Percentiles rank a stretch among this genome's conserved stretches.
phyloP scores from a whole-genome alignment of 2,113 vertebrate species.

The Heterotilapia buettikoferi region DNA sequence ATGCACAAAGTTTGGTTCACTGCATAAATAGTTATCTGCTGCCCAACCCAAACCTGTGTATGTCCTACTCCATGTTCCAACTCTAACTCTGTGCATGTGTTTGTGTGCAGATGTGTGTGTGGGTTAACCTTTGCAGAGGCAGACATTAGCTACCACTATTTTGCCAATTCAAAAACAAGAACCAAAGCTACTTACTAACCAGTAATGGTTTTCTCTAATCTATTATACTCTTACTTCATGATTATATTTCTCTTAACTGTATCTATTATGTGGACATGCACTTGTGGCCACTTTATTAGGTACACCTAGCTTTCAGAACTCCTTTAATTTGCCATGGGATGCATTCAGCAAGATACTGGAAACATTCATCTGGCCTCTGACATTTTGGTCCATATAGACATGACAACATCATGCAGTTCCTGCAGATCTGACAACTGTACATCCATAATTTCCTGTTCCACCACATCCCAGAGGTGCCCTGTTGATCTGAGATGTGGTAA shows the following conservation, averaged over 20 bases:
- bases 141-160: neutral
- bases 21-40: neutral
- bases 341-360: neutral
- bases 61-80: neutral
- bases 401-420: neutral
- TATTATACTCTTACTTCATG: neutral
- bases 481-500: neutral
- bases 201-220: neutral
- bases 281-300: neutral
- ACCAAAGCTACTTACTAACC: neutral
- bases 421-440: neutral
- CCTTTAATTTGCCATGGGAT: neutral
- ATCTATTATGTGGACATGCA: neutral
- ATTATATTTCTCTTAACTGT: neutral
- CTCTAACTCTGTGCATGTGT: neutral
- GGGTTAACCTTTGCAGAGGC: neutral
- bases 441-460: neutral
- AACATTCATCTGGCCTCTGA: neutral
- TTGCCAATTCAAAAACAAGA: neutral
- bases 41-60: slow-evolving; percentile 11
- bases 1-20: neutral
- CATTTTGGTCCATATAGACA: neutral
- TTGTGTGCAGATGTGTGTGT: neutral
- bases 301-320: neutral
- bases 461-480: neutral